phyloP scores from a whole-genome alignment of 2,113 vertebrate species.

The Leptobrachium ailaonicum region DNA sequence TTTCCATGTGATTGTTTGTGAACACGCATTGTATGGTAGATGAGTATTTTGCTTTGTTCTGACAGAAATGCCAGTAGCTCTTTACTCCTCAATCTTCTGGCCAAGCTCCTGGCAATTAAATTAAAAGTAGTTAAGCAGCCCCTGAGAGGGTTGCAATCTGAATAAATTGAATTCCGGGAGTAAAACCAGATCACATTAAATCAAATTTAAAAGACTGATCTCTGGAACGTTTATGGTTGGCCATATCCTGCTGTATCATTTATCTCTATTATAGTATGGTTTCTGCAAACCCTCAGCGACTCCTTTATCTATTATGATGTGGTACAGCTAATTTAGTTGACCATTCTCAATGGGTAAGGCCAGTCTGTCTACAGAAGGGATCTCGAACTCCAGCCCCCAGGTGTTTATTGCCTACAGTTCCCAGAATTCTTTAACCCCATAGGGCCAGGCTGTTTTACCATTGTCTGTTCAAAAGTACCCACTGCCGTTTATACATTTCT shows the following conservation, averaged over 20 bases:
- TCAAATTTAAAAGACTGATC: slow-evolving; percentile 30
- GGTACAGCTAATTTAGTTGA: not conserved
- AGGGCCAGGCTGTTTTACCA: no score
- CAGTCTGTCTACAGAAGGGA: not conserved
- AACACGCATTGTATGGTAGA: not conserved
- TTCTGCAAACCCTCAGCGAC: not conserved
- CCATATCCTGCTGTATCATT: slow-evolving; percentile 17
- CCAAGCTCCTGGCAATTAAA: slow-evolving; percentile 33
- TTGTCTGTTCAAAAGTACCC: no score
- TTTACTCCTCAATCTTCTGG: slow-evolving; percentile 29
- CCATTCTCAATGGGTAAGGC: not conserved
- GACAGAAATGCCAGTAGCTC: slow-evolving; percentile 6
- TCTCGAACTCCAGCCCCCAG: no score
- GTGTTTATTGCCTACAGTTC: no score
- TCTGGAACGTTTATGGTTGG: slow-evolving; percentile 16
- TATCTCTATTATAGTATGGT: slow-evolving; percentile 1
- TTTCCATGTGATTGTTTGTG: not conserved
- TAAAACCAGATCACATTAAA: slow-evolving; percentile 44
- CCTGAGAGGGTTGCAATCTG: slow-evolving; percentile 17
- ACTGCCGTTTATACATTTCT: no score
- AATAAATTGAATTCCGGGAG: slow-evolving; percentile 30
- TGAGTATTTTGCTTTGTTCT: not conserved
- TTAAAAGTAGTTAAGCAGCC: slow-evolving; percentile 39
- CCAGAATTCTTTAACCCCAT: no score
- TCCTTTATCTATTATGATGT: not conserved